Percentiles rank a stretch among this genome's conserved stretches.
These are phyloP conservation scores for Stegana nigrithorax DNA, from an alignment of 2,888 invertebrate genomes.

Conservation along the genomic window DNA sequence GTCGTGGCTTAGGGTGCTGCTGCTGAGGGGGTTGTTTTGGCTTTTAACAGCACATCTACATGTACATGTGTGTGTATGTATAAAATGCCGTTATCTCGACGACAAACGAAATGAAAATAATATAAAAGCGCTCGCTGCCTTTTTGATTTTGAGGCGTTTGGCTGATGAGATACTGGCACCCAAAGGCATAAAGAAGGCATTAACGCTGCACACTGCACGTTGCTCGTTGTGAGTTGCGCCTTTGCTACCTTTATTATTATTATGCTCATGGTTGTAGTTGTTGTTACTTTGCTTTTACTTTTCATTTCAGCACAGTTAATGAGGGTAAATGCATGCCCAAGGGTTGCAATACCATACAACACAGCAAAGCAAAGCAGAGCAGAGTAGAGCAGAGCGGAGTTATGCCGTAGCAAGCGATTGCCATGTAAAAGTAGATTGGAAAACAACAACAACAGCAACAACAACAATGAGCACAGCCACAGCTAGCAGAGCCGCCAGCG, in stretches of 20 bases:
- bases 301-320: conserved; percentile 55
- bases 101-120: too few species aligned
- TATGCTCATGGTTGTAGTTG: conserved; percentile 35
- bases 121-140: conserved; percentile 47
- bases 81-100: too few species aligned
- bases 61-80: too few species aligned
- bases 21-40: too few species aligned
- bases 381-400: too few species aligned
- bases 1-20: conserved; percentile 38
- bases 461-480: neutral
- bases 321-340: conserved; percentile 18
- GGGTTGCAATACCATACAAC: conserved; percentile 1
- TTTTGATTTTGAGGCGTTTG: conserved; percentile 67
- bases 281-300: conserved; percentile 37
- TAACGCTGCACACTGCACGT: neutral
- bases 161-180: conserved; percentile 64
- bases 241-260: too few species aligned
- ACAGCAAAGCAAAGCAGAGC: too few species aligned
- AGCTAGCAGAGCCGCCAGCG: too few species aligned
- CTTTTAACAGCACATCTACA: too few species aligned
- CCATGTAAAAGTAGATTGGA: conserved; percentile 19
- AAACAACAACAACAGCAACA: too few species aligned
- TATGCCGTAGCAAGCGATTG: neutral
- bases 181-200: conserved; percentile 32
- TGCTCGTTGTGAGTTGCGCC: neutral